Evolutionary conservation across 2,797 vertebrate species (phyloP), one percentile per base, ranked within the genome.

Genomic region (Dallia pectoralis): DNA sequence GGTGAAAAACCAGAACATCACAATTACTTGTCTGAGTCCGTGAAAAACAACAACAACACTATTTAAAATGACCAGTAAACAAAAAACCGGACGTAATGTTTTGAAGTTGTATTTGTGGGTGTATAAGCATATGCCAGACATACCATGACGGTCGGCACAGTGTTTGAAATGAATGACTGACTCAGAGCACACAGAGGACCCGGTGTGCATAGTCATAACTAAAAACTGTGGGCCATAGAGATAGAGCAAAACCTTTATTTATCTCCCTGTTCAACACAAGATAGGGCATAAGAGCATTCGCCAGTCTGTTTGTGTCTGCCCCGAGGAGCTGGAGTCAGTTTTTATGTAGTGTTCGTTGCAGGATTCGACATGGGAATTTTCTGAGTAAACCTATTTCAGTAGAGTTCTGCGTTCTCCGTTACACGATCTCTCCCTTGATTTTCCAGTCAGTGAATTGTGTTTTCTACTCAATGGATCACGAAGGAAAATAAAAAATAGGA

Each of bases 391-490:
- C 74, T 84, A 83, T 82, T 86, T 79, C 72, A 48, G 77, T 79
- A 49, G 74, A 79, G 77, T 74, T 79, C 72, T 6, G 81, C 79
- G 71, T 87, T 79, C 84, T 80, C 81, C 77, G 81, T 86, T 87
- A 78, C 78, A 78, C 72, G 69, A 82, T 76, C 81, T 70, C 65
- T 32, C 62, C 71, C 77, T 63, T 84, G 83, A 82, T 84, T 87
- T 88, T 88, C 84, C 85, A 83, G 76, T 88, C 81, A 79, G 82
- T 84, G 77, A 76, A 79, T 76, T 84, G 73, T 72, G 77, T 80
- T 88, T 88, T 84, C 81, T 85, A 80, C 77, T 84, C 78, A 89
- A 82, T 83, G 80, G 80, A 80, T 86, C 80, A 72, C 68, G n/a
- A 77, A 77, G 73, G 70, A 70, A 14, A 40, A 67, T 30, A 25